Percentiles rank a stretch among this genome's conserved stretches.
These are phyloP conservation scores for Lepidochitona cinerea DNA, from an alignment of 2,888 invertebrate species.

Conservation along the genomic window DNA sequence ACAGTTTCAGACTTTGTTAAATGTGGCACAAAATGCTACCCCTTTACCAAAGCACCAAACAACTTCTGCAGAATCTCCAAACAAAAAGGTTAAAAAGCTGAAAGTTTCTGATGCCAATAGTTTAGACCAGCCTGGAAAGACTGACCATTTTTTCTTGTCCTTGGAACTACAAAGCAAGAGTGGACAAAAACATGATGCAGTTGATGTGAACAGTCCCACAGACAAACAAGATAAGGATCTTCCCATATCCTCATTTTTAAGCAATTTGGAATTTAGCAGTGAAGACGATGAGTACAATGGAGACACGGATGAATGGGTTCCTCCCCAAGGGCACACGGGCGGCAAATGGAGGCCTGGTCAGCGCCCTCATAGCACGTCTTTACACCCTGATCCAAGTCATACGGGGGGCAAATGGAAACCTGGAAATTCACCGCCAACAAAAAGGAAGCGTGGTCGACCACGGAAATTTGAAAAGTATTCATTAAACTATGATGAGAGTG, in stretches of 20 bases:
- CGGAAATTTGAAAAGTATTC: not conserved
- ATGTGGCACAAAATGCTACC: not conserved
- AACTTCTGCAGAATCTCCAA: too few relatives aligned
- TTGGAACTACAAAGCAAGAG: conserved; percentile 72
- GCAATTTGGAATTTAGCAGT: conserved; percentile 63
- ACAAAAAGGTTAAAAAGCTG: not conserved
- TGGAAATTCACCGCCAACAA: conserved; percentile 72
- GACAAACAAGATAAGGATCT: conserved; percentile 31
- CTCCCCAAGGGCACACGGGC: conserved; percentile 61
- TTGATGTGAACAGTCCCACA: not conserved
- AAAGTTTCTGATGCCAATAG: too few relatives aligned
- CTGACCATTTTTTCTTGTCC: conserved; percentile 84
- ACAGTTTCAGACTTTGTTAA: not conserved
- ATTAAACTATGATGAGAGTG: conserved; percentile 19
- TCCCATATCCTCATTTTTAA: conserved; percentile 63
- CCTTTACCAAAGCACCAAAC: too few relatives aligned
- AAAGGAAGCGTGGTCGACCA: not conserved
- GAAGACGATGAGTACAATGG: conserved; percentile 61
- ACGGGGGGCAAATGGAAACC: conserved; percentile 84
- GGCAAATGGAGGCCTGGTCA: conserved; percentile 82
- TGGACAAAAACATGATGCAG: too few relatives aligned
- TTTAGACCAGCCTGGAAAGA: conserved; percentile 29
- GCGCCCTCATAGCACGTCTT: conserved; percentile 31
- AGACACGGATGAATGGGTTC: conserved; percentile 30
- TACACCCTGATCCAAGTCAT: conserved; percentile 8